Evolutionary conservation across 2,113 vertebrate species (phyloP).

Genomic region (Poeciliopsis occidentalis): DNA sequence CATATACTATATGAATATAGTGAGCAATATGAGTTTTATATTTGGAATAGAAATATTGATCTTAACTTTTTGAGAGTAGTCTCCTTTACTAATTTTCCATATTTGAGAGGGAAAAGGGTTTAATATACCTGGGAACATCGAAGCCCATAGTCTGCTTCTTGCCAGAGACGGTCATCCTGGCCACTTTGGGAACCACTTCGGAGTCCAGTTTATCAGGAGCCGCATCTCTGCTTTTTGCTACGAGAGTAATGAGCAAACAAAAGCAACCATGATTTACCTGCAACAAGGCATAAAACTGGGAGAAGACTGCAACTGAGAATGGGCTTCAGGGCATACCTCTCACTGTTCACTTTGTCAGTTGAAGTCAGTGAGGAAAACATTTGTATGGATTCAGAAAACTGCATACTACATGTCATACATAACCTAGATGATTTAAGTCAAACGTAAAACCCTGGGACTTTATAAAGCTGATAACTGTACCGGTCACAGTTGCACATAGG

Average conservation of each 20-base stretch:
- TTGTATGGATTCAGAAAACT: not conserved
- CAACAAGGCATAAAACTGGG: not conserved
- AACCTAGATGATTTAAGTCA: not conserved
- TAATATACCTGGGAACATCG: conserved; percentile 90
- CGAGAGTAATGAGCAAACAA: conserved; percentile 47
- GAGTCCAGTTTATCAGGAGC: conserved; percentile 83
- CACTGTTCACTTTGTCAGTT: not conserved
- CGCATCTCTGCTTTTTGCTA: conserved; percentile 87
- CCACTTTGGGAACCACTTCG: conserved; percentile 94
- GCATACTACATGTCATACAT: not conserved
- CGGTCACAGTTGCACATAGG: conserved; percentile 4
- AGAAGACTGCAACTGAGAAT: not conserved
- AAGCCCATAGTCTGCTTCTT: conserved; percentile 98
- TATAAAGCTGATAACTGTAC: conserved; percentile 6
- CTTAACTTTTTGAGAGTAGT: not conserved
- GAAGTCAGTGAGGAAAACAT: not conserved
- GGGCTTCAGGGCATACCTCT: not conserved
- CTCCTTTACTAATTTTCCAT: no score
- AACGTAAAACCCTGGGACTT: not conserved
- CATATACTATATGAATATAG: no score
- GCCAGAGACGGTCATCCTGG: conserved; percentile 96
- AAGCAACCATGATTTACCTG: conserved; percentile 9
- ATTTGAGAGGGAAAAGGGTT: not conserved
- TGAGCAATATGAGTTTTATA: not conserved
- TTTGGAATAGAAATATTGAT: not conserved